Evolutionary conservation across 2,113 vertebrate genomes (phyloP), one percentile per base, ranked within the genome.

Genomic region (Cairina moschata): DNA sequence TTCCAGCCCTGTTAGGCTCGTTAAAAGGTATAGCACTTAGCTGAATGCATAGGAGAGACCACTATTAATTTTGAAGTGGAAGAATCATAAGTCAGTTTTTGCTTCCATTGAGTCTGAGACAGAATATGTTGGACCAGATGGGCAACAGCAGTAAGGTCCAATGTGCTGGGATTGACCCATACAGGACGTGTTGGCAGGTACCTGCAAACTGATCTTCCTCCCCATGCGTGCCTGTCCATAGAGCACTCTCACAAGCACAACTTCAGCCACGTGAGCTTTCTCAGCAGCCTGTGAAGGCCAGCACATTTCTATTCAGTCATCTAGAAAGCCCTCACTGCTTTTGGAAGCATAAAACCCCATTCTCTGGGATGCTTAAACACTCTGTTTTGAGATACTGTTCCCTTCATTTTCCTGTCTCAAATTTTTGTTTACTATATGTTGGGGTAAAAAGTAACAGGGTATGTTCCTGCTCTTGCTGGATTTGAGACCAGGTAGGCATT

Each of bases 241-340:
- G 36, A 59, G 25, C 52, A 58, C 17, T 29, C 68, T 44, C 65
- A 32, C 50, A 46, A 32, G 50, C 75, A 63, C 1, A 1, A 0
- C 34, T 38, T 34, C 17, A 81, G 65, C 58, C 55, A 4, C 54
- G 0, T 0, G 5, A 88, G 14, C n/a, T 66, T 52, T 13, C 55
- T 20, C 2, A 16, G 26, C 1, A 28, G 11, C 20, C 46, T 15
- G 2, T 4, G 11, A 63, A 32, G 2, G 3, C n/a, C 31, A 13
- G 59, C 32, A 25, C 9, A 5, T 38, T 58, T 29, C 65, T 63
- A 6, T 2, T 42, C 63, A 23, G 3, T 29, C 17, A n/a, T 7
- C 68, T 22, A n/a, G 36, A 67, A 55, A 66, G 46, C 7, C 22
- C 50, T 66, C 26, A 25, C 6, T 12, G 6, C 11, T 60, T 46